Conservation (phyloP, 2,888 invertebrate species). For the Drosophila colorata region DNA sequence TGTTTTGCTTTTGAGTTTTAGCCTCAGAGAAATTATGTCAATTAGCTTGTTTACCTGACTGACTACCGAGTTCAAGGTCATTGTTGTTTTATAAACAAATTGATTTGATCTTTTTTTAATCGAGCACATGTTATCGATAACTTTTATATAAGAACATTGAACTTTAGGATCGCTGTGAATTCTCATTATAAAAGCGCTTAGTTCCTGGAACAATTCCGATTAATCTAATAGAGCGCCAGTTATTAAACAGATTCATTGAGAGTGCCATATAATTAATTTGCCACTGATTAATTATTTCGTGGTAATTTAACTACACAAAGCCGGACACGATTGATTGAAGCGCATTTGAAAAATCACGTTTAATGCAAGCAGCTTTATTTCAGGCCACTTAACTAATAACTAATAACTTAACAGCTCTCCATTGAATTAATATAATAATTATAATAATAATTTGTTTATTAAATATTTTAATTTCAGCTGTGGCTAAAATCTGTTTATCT, state of each 20-base stretch:
- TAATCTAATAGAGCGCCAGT: background rate
- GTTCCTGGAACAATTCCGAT: conserved; percentile 4
- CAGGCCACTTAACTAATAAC: conserved; percentile 7
- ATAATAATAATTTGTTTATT: too few species aligned
- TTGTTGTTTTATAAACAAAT: conserved; percentile 11
- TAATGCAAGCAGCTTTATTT: background rate
- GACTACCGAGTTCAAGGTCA: conserved; percentile 68
- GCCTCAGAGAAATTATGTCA: conserved; percentile 61
- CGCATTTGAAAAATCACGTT: conserved; percentile 20
- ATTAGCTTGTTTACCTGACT: conserved; percentile 50
- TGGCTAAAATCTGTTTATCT: background rate
- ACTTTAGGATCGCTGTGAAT: background rate
- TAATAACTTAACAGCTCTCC: background rate
- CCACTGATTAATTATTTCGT: conserved; percentile 30
- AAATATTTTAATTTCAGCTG: background rate
- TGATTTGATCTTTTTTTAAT: background rate
- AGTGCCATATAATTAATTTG: conserved; percentile 24
- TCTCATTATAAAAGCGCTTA: too few species aligned
- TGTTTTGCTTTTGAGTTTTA: conserved; percentile 30
- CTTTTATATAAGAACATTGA: conserved; percentile 7
- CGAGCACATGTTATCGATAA: conserved; percentile 1
- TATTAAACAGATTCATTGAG: background rate
- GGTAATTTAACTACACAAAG: conserved; percentile 14
- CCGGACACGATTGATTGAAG: conserved; percentile 46
- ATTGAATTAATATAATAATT: too few species aligned